Percentiles rank a stretch among this genome's conserved stretches.
Conservation (phyloP, 2,113 vertebrate genomes). For the Varanus komodoensis region DNA sequence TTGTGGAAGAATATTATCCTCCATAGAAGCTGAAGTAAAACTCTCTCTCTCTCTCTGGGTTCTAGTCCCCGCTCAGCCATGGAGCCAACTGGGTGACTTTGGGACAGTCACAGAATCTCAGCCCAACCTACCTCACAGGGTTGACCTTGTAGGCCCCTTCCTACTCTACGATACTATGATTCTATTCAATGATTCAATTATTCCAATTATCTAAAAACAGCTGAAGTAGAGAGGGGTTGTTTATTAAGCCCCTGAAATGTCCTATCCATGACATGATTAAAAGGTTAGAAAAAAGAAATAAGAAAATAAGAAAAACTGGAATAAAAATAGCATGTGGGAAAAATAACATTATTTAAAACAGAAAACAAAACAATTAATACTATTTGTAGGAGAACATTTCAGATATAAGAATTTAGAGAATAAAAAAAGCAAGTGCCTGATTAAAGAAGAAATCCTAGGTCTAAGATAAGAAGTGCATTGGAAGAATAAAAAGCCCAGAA, state of each 20-base stretch:
- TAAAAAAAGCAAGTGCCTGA: not conserved
- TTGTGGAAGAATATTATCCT: too few relatives aligned
- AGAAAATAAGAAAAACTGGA: not conserved
- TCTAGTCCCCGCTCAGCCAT: too few relatives aligned
- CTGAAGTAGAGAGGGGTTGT: not conserved
- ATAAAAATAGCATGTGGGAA: not conserved
- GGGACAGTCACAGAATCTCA: too few relatives aligned
- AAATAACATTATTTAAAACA: not conserved
- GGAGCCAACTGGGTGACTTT: too few relatives aligned
- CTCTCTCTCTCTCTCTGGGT: too few relatives aligned
- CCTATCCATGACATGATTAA: too few relatives aligned
- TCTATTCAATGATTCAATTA: too few relatives aligned
- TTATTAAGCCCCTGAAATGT: too few relatives aligned
- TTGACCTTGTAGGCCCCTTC: too few relatives aligned
- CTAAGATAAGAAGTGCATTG: not conserved
- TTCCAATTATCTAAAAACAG: not conserved
- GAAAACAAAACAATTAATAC: not conserved
- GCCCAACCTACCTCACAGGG: too few relatives aligned
- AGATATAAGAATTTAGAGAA: conserved; percentile 1
- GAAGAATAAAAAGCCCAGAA: not conserved
- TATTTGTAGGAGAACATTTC: not conserved
- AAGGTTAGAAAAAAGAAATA: not conserved
- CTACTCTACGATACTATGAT: too few relatives aligned
- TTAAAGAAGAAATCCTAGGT: not conserved
- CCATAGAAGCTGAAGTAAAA: too few relatives aligned